A percentile compares a stretch with the other conserved stretches of the same genome.
phyloP scores from a whole-genome alignment of 2,888 invertebrate genomes.

The Helleia helle region DNA sequence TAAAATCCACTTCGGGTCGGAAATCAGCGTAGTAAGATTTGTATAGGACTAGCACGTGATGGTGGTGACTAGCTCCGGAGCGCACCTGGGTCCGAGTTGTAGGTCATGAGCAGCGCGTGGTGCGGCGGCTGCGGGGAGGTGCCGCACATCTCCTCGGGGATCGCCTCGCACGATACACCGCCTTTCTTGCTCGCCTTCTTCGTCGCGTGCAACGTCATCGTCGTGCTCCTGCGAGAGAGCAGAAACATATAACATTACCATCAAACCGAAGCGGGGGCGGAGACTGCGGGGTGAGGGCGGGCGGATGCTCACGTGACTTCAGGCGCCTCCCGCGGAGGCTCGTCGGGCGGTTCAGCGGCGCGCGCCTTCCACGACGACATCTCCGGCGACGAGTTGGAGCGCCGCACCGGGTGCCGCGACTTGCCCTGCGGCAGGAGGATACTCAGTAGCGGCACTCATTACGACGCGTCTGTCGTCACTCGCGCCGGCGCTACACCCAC shows the following conservation, averaged over 20 bases:
- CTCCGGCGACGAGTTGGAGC: constrained; percentile 94
- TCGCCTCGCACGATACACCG: constrained; percentile 91
- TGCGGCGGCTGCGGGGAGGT: constrained; percentile 73
- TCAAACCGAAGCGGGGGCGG: no score
- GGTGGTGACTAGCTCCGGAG: no score
- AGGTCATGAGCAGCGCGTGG: constrained; percentile 45
- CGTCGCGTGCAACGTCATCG: constrained; percentile 48
- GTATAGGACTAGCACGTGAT: no score
- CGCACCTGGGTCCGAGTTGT: constrained; percentile 58
- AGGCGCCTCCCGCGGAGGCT: constrained; percentile 21
- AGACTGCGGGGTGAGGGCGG: no score
- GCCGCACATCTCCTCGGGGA: constrained; percentile 90
- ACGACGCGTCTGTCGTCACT: no score
- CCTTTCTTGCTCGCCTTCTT: constrained; percentile 82
- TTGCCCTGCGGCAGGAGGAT: constrained; percentile 46
- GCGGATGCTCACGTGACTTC: constrained; percentile 28
- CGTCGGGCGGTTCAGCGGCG: constrained; percentile 21
- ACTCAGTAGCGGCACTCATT: no score
- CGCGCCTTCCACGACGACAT: constrained; percentile 90
- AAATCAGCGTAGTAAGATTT: no score
- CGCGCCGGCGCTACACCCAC: no score
- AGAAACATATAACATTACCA: no score
- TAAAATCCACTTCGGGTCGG: no score
- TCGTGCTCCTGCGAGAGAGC: constrained; percentile 29
- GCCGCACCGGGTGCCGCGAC: constrained; percentile 86